Evolutionary conservation across 2,888 invertebrate species (phyloP).

Genomic region (Pteria penguin): DNA sequence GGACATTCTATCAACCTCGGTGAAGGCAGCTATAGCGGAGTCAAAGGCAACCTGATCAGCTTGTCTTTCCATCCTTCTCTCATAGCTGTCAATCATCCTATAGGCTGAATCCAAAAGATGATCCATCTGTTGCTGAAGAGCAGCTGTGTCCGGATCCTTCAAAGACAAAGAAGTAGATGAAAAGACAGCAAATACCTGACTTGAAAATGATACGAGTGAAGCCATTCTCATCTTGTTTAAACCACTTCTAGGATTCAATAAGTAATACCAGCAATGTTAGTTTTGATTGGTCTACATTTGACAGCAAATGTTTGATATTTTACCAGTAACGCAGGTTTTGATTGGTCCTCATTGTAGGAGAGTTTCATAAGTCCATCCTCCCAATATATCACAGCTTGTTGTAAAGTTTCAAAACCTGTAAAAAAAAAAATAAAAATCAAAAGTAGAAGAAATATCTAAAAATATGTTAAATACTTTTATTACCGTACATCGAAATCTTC

Average conservation of each 20-base stretch:
- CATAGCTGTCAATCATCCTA: conserved; percentile 88
- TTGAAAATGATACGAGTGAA: too few species aligned
- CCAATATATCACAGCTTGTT: conserved; percentile 95
- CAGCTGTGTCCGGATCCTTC: conserved; percentile 71
- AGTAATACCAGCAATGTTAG: too few species aligned
- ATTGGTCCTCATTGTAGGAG: conserved; percentile 69
- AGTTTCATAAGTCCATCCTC: conserved; percentile 89
- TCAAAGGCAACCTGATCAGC: conserved; percentile 72
- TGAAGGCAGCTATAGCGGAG: conserved; percentile 69
- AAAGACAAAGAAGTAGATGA: neutral
- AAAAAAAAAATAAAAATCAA: conserved; percentile 11
- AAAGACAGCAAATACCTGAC: too few species aligned
- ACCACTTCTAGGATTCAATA: too few species aligned
- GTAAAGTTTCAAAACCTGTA: conserved; percentile 92
- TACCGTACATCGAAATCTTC: too few species aligned
- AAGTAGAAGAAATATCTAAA: neutral
- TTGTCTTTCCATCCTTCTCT: conserved; percentile 67
- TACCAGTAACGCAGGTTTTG: conserved; percentile 52
- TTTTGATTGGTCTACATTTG: too few species aligned
- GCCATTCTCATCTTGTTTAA: too few species aligned
- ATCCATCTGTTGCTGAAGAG: conserved; percentile 86
- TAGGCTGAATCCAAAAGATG: conserved; percentile 91
- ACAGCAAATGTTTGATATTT: too few species aligned
- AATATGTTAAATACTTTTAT: neutral
- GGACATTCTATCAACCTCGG: conserved; percentile 55